These are phyloP conservation scores for Phalanger gymnotis DNA, from an alignment of 2,797 vertebrate genomes.

Conservation along the genomic window DNA sequence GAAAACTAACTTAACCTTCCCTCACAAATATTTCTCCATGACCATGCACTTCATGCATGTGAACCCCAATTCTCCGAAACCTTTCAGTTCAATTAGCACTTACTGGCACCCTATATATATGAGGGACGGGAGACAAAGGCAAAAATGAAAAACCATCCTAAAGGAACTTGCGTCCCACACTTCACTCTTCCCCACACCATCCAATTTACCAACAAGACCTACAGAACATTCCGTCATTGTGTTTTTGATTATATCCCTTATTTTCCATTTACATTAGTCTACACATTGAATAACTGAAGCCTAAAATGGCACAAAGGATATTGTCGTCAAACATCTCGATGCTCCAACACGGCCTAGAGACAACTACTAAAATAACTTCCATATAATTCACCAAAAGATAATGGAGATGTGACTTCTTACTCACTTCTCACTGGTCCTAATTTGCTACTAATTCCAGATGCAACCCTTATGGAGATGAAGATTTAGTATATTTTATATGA, in stretches of 20 bases:
- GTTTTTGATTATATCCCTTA: neutral
- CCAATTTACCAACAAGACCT: neutral
- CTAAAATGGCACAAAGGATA: neutral
- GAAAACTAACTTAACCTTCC: neutral
- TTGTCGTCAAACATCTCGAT: neutral
- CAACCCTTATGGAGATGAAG: neutral
- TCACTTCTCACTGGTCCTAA: slow-evolving; percentile 18
- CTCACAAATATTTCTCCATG: neutral
- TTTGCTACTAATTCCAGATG: slow-evolving; percentile 24
- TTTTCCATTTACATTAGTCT: neutral
- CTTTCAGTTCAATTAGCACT: neutral
- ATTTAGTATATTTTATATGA: neutral
- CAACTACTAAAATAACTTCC: slow-evolving; percentile 35
- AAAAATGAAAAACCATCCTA: slow-evolving; percentile 21
- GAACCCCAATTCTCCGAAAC: neutral
- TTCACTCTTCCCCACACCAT: neutral
- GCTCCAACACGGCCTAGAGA: slow-evolving; percentile 24
- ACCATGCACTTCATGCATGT: neutral
- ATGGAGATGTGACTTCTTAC: slow-evolving; percentile 27
- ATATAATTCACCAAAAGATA: neutral
- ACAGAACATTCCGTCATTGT: neutral
- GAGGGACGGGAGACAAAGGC: neutral
- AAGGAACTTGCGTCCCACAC: neutral
- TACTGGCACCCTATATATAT: neutral
- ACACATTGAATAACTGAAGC: neutral